These are phyloP conservation scores for Osmerus mordax DNA, from an alignment of 2,113 vertebrate genomes.

Conservation along the genomic window DNA sequence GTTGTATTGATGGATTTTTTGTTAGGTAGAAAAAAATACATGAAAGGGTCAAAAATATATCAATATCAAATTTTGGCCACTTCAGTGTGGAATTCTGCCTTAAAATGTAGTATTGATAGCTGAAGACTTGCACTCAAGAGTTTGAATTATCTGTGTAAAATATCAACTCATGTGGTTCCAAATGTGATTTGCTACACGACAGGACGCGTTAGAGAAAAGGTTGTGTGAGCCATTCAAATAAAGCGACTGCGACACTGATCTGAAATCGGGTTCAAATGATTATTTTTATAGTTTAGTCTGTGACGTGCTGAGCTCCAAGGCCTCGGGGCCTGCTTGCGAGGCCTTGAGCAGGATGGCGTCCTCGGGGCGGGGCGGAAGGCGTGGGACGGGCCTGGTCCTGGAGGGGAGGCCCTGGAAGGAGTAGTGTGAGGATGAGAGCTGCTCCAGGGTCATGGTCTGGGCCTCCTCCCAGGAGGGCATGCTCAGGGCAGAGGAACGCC, in stretches of 20 bases:
- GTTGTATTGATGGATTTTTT: conserved; percentile 57
- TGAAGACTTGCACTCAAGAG: conserved; percentile 55
- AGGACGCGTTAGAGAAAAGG: background rate
- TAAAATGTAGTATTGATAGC: conserved; percentile 63
- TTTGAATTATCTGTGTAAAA: conserved; percentile 52
- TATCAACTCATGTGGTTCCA: conserved; percentile 39
- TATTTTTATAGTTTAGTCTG: background rate
- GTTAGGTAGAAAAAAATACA: conserved; percentile 50
- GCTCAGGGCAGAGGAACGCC: background rate
- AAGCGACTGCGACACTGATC: conserved; percentile 22
- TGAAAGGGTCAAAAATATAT: conserved; percentile 48
- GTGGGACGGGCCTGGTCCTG: background rate
- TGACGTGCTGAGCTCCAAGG: background rate
- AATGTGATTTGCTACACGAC: conserved; percentile 57
- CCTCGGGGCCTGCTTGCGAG: background rate
- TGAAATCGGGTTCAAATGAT: background rate
- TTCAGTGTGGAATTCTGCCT: conserved; percentile 62
- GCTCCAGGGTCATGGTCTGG: background rate
- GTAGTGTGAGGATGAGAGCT: background rate
- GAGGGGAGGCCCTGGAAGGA: background rate
- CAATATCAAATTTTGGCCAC: conserved; percentile 55
- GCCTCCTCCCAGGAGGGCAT: conserved; percentile 10
- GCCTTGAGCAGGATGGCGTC: background rate
- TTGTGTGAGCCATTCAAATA: conserved; percentile 18
- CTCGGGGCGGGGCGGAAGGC: background rate